These are phyloP conservation scores for Scrobipalpa atriplicella DNA, from an alignment of 2,888 invertebrate genomes.

Conservation along the genomic window DNA sequence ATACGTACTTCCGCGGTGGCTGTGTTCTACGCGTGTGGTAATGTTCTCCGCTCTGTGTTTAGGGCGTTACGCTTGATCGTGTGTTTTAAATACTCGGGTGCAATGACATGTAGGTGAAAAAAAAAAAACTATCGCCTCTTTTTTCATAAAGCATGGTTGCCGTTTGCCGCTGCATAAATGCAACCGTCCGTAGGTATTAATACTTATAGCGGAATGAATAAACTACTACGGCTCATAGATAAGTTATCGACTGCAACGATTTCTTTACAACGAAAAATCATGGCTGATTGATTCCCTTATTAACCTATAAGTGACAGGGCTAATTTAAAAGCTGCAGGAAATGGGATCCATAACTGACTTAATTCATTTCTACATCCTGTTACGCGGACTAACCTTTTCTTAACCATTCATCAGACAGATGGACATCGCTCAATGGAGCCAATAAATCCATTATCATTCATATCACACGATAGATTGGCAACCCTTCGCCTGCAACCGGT, in stretches of 20 bases:
- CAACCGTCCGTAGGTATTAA: background rate
- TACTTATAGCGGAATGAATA: background rate
- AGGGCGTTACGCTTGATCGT: slow-evolving; percentile 23
- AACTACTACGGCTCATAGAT: too few relatives aligned
- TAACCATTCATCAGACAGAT: background rate
- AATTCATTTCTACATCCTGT: background rate
- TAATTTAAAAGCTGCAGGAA: too few relatives aligned
- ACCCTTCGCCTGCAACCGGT: background rate
- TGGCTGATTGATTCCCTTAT: too few relatives aligned
- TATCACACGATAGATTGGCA: background rate
- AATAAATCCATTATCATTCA: background rate
- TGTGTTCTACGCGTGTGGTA: slow-evolving; percentile 12
- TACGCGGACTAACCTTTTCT: background rate
- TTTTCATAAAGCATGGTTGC: background rate
- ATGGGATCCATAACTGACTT: too few relatives aligned
- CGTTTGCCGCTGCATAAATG: background rate
- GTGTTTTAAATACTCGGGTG: slow-evolving; percentile 24
- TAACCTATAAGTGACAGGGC: too few relatives aligned
- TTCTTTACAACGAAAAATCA: too few relatives aligned
- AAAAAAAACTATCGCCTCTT: background rate
- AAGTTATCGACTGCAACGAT: too few relatives aligned
- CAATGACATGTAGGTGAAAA: slow-evolving; percentile 32
- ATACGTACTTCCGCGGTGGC: background rate
- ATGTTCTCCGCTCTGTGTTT: slow-evolving; percentile 25
- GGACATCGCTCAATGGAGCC: background rate